Evolutionary conservation across 1,140 invertebrate species (phyloP).

Genomic region (Aphelinus certus): DNA sequence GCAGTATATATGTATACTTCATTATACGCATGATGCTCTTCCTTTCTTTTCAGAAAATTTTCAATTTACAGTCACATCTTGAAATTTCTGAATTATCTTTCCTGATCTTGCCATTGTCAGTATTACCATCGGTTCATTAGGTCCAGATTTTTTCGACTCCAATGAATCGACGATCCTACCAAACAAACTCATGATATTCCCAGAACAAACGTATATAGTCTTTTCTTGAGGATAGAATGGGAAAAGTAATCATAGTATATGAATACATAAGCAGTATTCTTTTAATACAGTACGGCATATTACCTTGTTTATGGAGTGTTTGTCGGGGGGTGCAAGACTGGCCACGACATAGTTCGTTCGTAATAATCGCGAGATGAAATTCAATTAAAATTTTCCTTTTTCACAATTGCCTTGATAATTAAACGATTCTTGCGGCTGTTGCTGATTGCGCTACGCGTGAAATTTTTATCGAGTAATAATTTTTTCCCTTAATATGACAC

Average conservation of each 20-base stretch:
- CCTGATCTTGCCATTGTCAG: too few relatives aligned
- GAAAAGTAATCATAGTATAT: background rate
- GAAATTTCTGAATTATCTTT: too few relatives aligned
- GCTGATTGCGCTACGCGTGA: slow-evolving; percentile 58
- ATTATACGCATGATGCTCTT: too few relatives aligned
- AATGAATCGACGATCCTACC: too few relatives aligned
- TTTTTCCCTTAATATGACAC: background rate
- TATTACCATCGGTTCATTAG: too few relatives aligned
- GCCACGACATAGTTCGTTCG: slow-evolving; percentile 35
- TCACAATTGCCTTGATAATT: slow-evolving; percentile 20
- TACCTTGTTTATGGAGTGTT: background rate
- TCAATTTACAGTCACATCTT: too few relatives aligned
- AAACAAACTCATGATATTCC: too few relatives aligned
- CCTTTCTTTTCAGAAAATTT: too few relatives aligned
- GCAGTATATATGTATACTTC: background rate
- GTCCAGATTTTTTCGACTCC: too few relatives aligned
- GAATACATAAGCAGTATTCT: too few relatives aligned
- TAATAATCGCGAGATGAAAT: background rate
- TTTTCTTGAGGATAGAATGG: background rate
- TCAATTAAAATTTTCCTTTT: slow-evolving; percentile 21
- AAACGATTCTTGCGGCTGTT: slow-evolving; percentile 47
- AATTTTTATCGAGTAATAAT: slow-evolving; percentile 48
- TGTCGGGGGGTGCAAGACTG: slow-evolving; percentile 38
- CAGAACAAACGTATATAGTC: too few relatives aligned
- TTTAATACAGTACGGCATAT: background rate